Base-by-base conservation (phyloP, 1,140 invertebrate genomes). In the Drosophila dunni region DNA sequence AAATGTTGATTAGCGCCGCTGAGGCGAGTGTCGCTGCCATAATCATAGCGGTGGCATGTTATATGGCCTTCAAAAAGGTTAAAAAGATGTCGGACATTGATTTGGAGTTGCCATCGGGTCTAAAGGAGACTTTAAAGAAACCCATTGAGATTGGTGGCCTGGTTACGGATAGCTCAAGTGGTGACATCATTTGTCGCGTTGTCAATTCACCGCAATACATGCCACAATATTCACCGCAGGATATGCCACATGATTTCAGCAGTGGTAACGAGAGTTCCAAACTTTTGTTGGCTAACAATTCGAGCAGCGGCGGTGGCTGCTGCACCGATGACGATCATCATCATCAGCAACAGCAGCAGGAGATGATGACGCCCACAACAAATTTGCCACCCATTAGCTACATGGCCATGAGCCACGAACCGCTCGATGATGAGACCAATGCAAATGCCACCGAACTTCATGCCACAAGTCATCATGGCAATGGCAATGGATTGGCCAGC, bases 241-340 rank as follows among this genome's bases (percentile, higher is more conserved):
- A 86, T 42, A 44, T 73, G 36, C 80, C 69, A n/a, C 83, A 83
- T 29, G 83, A 88, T 38, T 83, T 84, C 3, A 68, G 78, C 45
- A 84, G 74, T 44, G 81, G 84, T 53, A 89, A 82, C 29, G 84
- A 89, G 40, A 89, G 85, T 53, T 78, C 84, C 13, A 89, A 89
- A 20, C 54, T 89, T 44, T 57, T 85, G 1, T 24, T 88, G 10
- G 71, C 71, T 29, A 88, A 78, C 50, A 75, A 51, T n/a, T 79
- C 78, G 0, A 74, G 69, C 11, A 50, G 63, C 33, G 71, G 69
- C 11, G 45, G 63, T 24, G 71, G 71, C 29, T 62, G 72, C 5
- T 64, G 71, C 20, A 45, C 42, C 40, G 73, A 78, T 13, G 75
- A 82, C 17, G 75, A 78, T 40, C 44, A 64, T 56, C 4, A 62